phyloP scores from a whole-genome alignment of 2,888 invertebrate species.

The Cacoxenus indagator region DNA sequence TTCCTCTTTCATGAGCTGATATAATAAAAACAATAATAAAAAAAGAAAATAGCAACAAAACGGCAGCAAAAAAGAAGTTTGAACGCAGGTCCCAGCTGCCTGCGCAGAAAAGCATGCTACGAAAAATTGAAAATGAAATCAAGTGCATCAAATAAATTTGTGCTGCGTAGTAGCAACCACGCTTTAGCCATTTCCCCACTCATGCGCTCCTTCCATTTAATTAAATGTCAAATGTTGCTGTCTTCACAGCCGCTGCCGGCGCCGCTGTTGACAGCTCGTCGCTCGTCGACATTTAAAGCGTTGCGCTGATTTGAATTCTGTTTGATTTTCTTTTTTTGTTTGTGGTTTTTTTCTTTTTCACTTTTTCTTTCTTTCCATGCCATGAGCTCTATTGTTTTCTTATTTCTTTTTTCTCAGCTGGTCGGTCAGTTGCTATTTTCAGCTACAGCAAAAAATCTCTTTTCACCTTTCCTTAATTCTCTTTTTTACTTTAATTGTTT shows the following conservation, averaged over 20 bases:
- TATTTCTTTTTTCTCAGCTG: background rate
- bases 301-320: background rate
- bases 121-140: constrained; percentile 32
- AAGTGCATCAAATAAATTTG: constrained; percentile 33
- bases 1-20: constrained; percentile 64
- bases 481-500: background rate
- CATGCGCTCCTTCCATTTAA: constrained; percentile 47
- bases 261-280: background rate
- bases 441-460: background rate
- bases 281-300: background rate
- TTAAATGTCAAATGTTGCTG: constrained; percentile 54
- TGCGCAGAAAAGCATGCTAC: constrained; percentile 26
- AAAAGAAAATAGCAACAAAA: constrained; percentile 48
- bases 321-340: constrained; percentile 34
- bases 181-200: constrained; percentile 15
- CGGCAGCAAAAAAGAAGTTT: background rate
- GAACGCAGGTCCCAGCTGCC: background rate
- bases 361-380: background rate
- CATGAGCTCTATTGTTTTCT: background rate
- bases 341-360: background rate
- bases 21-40: constrained; percentile 41
- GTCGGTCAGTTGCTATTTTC: background rate
- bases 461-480: background rate
- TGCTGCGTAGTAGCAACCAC: constrained; percentile 22
- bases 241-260: background rate